These are phyloP conservation scores for Parazoanthus darwini DNA, from an alignment of 92 coral and sea anemone genomes.

Conservation along the genomic window DNA sequence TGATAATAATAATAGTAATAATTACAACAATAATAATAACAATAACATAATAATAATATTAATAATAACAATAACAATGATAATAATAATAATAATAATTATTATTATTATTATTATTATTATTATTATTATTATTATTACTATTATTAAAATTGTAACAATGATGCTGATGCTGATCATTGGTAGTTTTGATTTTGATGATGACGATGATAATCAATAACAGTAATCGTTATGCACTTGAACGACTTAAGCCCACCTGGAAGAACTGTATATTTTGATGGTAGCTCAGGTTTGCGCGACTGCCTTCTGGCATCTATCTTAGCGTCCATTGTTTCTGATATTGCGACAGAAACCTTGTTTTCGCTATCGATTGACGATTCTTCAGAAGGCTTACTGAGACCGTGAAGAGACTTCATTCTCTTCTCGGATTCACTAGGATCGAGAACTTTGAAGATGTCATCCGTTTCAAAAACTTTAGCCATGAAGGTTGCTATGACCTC, in stretches of 20 bases:
- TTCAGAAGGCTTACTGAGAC: constrained; percentile 2
- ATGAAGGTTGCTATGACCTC: constrained; percentile 5
- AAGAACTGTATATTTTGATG: background rate
- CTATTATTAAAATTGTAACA: no score
- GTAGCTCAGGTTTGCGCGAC: background rate
- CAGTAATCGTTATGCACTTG: background rate
- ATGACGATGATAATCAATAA: no score
- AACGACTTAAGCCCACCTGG: constrained; percentile 15
- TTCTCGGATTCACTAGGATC: background rate
- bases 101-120: no score
- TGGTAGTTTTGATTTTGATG: no score
- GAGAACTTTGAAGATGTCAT: constrained; percentile 4
- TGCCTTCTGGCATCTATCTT: background rate
- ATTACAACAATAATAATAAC: no score
- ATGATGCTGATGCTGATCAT: no score
- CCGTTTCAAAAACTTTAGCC: background rate
- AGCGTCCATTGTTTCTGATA: background rate
- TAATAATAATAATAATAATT: no score
- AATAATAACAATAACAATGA: no score
- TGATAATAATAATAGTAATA: no score
- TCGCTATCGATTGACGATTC: background rate
- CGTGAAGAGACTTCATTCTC: constrained; percentile 11
- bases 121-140: no score
- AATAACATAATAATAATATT: no score
- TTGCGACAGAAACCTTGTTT: background rate